Percentiles rank a stretch among this genome's conserved stretches.
Evolutionary conservation across 2,888 invertebrate genomes (phyloP).

Genomic region (Cantharis rustica): DNA sequence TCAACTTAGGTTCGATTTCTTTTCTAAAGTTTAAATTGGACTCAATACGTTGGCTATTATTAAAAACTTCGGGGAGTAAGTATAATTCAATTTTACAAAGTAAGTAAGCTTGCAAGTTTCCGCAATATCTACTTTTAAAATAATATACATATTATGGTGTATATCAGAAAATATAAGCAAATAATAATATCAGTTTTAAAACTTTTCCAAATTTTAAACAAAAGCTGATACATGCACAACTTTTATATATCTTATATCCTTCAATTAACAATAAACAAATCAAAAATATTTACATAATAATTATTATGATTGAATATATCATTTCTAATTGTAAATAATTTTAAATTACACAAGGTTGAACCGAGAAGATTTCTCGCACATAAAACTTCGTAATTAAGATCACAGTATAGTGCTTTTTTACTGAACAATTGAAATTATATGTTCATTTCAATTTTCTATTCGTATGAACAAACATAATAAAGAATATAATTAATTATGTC

Average conservation of each 20-base stretch:
- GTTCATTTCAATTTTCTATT: too few relatives aligned
- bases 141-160: not conserved
- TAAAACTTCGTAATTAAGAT: too few relatives aligned
- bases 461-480: too few relatives aligned
- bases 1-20: slow-evolving; percentile 22
- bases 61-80: not conserved
- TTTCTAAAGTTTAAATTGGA: not conserved
- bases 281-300: not conserved
- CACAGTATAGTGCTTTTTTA: too few relatives aligned
- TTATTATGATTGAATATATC: too few relatives aligned
- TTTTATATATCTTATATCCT: too few relatives aligned
- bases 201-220: not conserved
- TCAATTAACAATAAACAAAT: too few relatives aligned
- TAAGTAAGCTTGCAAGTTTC: not conserved
- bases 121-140: not conserved
- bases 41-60: not conserved
- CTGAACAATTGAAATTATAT: too few relatives aligned
- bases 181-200: not conserved
- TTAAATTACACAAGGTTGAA: too few relatives aligned
- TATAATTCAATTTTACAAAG: not conserved
- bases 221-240: not conserved
- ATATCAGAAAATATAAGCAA: not conserved
- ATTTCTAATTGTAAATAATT: too few relatives aligned
- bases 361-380: too few relatives aligned
- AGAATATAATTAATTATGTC: too few relatives aligned